phyloP scores from a whole-genome alignment of 2,888 invertebrate species.

The Heliothis peltigera region DNA sequence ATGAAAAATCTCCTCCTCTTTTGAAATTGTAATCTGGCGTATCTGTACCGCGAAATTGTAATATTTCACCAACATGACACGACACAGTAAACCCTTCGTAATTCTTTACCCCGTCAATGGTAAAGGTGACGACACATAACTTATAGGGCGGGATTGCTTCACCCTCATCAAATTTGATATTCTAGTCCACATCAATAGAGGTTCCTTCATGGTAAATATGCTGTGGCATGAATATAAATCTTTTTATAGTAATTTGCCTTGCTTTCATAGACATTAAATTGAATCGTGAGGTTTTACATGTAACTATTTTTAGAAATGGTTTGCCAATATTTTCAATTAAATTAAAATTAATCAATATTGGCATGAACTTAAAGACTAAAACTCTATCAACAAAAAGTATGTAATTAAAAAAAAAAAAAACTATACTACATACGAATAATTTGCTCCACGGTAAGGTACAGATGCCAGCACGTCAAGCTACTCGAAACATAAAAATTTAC shows the following conservation, averaged over 20 bases:
- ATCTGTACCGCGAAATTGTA: background rate
- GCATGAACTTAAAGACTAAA: no score
- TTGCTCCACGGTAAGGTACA: no score
- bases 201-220: constrained; percentile 51
- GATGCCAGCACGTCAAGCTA: no score
- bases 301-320: constrained; percentile 17
- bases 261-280: constrained; percentile 14
- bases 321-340: no score
- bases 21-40: background rate
- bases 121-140: constrained; percentile 30
- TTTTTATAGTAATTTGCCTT: constrained; percentile 27
- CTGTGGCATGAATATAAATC: constrained; percentile 36
- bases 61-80: background rate
- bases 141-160: constrained; percentile 35
- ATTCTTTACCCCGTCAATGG: constrained; percentile 29
- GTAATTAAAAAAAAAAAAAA: no score
- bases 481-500: no score
- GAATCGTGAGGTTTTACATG: constrained; percentile 19
- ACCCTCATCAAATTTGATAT: constrained; percentile 59
- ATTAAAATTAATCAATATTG: no score
- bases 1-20: no score
- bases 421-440: no score
- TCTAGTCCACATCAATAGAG: constrained; percentile 48
- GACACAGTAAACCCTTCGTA: constrained; percentile 8
- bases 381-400: no score